Evolutionary conservation across 2,113 vertebrate species (phyloP).

Genomic region (Colius striatus): DNA sequence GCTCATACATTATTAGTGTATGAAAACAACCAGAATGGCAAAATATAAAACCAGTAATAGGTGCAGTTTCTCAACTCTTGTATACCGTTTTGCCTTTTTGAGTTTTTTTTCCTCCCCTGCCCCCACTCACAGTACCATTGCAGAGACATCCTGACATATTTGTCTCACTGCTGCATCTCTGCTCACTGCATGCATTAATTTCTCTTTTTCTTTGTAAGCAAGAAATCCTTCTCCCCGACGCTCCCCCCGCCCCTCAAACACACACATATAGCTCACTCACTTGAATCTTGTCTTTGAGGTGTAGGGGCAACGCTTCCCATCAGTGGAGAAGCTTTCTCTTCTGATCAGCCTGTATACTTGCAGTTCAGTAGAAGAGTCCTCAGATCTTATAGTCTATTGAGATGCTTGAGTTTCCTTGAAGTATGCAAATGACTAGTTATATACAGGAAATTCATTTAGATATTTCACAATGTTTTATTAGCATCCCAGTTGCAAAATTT

Average conservation of each 20-base stretch:
- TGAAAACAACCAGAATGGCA: not conserved
- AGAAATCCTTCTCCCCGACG: not conserved
- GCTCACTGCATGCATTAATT: not conserved
- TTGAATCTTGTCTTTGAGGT: not conserved
- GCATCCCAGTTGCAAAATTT: not conserved
- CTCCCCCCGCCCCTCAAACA: too few species aligned
- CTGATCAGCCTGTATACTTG: not conserved
- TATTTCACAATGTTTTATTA: not conserved
- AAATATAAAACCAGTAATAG: not conserved
- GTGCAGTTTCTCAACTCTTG: not conserved
- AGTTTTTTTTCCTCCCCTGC: not conserved
- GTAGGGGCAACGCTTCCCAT: not conserved
- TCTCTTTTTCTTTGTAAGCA: not conserved
- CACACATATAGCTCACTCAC: not conserved
- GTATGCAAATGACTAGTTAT: not conserved
- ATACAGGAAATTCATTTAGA: not conserved
- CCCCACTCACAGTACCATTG: not conserved
- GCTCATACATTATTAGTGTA: not conserved
- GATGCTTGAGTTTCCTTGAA: not conserved
- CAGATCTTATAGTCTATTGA: not conserved
- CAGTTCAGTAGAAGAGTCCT: not conserved
- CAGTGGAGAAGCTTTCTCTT: not conserved
- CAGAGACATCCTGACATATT: not conserved
- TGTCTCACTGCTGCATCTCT: not conserved
- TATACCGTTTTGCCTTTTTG: not conserved